Conservation (phyloP, 1,140 invertebrate genomes). For the Apocrypta bakeri region DNA sequence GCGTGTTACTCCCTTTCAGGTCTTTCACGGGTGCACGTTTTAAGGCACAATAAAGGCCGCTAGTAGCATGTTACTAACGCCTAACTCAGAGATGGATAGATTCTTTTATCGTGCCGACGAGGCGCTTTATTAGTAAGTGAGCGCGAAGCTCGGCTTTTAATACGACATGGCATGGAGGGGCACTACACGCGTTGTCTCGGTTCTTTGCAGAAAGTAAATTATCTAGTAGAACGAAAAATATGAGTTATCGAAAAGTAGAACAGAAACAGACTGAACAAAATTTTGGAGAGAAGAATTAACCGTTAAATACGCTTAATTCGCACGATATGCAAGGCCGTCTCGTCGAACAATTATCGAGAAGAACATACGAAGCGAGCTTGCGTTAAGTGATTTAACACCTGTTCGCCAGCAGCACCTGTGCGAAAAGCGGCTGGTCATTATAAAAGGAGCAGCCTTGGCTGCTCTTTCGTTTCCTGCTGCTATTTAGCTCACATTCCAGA, state of each 20-base stretch:
- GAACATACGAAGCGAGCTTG: background rate
- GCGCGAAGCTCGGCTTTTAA: conserved; percentile 13
- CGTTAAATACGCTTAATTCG: background rate
- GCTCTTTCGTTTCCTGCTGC: background rate
- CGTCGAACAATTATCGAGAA: conserved; percentile 19
- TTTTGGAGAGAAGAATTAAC: too few relatives aligned
- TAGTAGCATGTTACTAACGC: background rate
- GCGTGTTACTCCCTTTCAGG: conserved; percentile 5
- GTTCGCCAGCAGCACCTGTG: conserved; percentile 35
- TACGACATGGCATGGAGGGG: background rate
- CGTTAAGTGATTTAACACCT: conserved; percentile 46
- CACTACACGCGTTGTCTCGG: background rate
- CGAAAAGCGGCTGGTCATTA: background rate
- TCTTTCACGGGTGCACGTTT: conserved; percentile 30
- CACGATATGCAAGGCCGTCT: background rate
- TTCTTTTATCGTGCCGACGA: conserved; percentile 37
- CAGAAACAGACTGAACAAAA: background rate
- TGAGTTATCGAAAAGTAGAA: background rate
- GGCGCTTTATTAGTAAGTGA: conserved; percentile 16
- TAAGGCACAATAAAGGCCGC: conserved; percentile 37
- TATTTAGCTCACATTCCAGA: background rate
- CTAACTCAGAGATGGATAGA: conserved; percentile 22
- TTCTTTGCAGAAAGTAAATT: background rate
- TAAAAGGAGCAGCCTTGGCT: background rate
- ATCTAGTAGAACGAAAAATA: background rate